Conservation (phyloP, 2,797 vertebrate genomes). For the Rhinophrynus dorsalis region DNA sequence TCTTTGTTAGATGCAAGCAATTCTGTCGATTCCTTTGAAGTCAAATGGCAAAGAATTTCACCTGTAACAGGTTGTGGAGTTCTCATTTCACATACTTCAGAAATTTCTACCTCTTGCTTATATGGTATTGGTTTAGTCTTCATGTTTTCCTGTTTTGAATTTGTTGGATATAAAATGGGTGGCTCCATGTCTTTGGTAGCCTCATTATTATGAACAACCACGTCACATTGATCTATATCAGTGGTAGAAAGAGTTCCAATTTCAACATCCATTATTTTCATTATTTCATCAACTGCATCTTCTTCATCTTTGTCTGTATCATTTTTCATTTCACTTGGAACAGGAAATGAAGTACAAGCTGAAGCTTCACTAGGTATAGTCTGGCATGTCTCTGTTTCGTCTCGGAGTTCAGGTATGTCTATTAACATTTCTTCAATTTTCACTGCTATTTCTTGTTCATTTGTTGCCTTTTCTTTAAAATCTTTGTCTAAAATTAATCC, state of each 20-base stretch:
- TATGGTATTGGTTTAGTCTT: not conserved
- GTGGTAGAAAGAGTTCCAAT: not conserved
- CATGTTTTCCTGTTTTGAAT: not conserved
- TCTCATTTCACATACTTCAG: not conserved
- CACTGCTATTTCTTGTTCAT: conserved; percentile 62
- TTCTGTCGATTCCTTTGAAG: conserved; percentile 34
- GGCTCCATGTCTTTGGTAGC: not conserved
- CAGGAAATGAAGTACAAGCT: conserved; percentile 55
- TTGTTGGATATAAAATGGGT: not conserved
- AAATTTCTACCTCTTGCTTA: not conserved
- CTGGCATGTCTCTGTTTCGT: conserved; percentile 58
- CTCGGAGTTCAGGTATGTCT: conserved; percentile 70
- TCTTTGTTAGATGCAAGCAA: conserved; percentile 35
- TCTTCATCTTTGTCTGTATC: conserved; percentile 20
- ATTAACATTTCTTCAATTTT: conserved; percentile 73
- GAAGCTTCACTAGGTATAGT: conserved; percentile 55
- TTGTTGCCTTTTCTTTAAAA: conserved; percentile 45
- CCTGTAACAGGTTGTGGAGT: fast-evolving
- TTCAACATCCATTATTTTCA: not conserved
- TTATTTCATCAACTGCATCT: fast-evolving
- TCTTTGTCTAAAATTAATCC: conserved; percentile 62
- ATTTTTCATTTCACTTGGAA: conserved; percentile 59
- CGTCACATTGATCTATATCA: not conserved
- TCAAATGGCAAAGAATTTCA: conserved; percentile 42
- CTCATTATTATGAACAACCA: not conserved